Conservation (phyloP, 2,888 invertebrate genomes). For the Aspidiotus destructor region DNA sequence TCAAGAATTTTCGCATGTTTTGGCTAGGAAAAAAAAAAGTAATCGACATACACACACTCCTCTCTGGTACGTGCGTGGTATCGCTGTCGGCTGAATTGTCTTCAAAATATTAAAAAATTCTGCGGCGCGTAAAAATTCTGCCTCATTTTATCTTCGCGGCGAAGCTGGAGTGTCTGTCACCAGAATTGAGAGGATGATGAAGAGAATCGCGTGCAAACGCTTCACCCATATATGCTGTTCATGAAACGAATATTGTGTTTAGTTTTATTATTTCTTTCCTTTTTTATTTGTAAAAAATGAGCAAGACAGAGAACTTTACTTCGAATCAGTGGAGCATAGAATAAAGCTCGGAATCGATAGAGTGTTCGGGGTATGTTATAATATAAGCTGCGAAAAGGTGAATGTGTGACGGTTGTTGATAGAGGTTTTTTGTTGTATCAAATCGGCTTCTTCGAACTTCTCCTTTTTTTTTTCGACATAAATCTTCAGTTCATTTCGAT, state of each 20-base stretch:
- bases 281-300: background rate
- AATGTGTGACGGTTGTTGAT: constrained; percentile 22
- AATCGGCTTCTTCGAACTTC: constrained; percentile 7
- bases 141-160: constrained; percentile 4
- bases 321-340: constrained; percentile 9
- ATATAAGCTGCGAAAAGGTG: constrained; percentile 14
- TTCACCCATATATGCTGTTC: no score
- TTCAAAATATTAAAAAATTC: constrained; percentile 14
- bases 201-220: background rate
- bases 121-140: constrained; percentile 8
- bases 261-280: no score
- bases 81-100: constrained; percentile 2
- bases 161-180: background rate
- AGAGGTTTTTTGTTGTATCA: constrained; percentile 10
- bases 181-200: background rate
- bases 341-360: constrained; percentile 15
- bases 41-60: background rate
- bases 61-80: background rate
- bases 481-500: constrained; percentile 4
- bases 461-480: background rate
- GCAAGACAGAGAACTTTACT: background rate
- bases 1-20: background rate
- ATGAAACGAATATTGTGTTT: no score
- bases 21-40: background rate
- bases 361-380: background rate